These are phyloP conservation scores for Octomys mimax DNA, from an alignment of 2,797 vertebrate species.

Conservation along the genomic window DNA sequence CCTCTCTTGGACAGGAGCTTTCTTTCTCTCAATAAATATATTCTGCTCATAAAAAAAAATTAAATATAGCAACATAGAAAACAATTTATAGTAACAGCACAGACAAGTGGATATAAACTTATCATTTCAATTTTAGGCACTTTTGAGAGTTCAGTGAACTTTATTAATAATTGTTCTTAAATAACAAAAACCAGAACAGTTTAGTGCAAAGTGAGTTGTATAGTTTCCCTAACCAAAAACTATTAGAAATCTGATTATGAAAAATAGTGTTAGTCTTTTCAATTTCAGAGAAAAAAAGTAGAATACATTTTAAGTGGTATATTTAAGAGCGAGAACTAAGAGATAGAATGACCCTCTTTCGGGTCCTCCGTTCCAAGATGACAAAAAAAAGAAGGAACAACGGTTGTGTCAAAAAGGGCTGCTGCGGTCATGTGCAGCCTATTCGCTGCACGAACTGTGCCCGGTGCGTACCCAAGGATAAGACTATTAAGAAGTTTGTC, in stretches of 20 bases:
- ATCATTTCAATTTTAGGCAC: background rate
- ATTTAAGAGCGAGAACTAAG: slow-evolving; percentile 10
- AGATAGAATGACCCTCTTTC: background rate
- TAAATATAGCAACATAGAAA: slow-evolving; percentile 20
- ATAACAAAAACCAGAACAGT: background rate
- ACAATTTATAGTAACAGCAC: slow-evolving; percentile 22
- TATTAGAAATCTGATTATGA: slow-evolving; percentile 2
- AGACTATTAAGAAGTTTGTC: too few relatives aligned
- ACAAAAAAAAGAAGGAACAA: too few relatives aligned
- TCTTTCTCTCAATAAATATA: too few relatives aligned
- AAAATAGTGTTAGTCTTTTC: background rate
- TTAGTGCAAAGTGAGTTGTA: background rate
- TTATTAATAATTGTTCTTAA: slow-evolving; percentile 41
- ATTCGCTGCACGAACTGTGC: too few relatives aligned
- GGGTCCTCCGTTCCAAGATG: too few relatives aligned
- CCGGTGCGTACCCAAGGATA: too few relatives aligned
- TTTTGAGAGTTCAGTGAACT: slow-evolving; percentile 15
- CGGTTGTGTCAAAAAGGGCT: too few relatives aligned
- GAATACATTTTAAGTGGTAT: background rate
- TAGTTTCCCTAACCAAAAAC: background rate
- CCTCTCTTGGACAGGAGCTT: too few relatives aligned
- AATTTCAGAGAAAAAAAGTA: background rate
- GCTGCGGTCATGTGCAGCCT: too few relatives aligned
- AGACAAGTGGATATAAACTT: background rate
- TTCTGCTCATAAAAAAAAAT: too few relatives aligned